A percentile compares a stretch with the other conserved stretches of the same genome.
phyloP scores from a whole-genome alignment of 2,113 vertebrate genomes.

The Larimichthys polyactis region DNA sequence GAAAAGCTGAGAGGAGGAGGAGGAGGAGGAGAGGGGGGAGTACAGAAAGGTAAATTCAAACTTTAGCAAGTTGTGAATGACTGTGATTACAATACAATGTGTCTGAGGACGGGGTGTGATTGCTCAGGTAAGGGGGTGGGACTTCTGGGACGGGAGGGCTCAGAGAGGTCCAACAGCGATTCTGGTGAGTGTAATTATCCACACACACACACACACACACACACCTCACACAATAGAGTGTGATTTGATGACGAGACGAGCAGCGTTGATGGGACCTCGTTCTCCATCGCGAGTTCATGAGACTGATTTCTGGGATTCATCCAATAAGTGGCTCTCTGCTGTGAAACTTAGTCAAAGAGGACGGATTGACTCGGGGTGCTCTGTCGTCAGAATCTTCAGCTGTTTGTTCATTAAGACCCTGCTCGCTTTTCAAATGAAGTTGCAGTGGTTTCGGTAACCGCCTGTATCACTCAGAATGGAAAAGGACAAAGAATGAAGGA shows the following conservation, averaged over 20 bases:
- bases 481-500: too few species aligned
- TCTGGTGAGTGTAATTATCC: slow-evolving; percentile 61
- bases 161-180: slow-evolving; percentile 29
- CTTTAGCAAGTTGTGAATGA: slow-evolving; percentile 70
- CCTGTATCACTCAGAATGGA: background rate
- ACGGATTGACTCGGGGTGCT: background rate
- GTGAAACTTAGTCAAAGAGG: too few species aligned
- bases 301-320: slow-evolving; percentile 13
- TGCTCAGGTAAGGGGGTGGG: slow-evolving; percentile 74
- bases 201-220: background rate
- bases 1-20: slow-evolving; percentile 20
- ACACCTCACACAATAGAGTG: slow-evolving; percentile 66
- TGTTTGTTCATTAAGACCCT: background rate
- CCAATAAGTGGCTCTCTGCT: background rate
- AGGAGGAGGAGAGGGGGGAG: background rate
- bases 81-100: slow-evolving; percentile 84
- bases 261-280: slow-evolving; percentile 18
- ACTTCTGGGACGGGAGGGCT: slow-evolving; percentile 27
- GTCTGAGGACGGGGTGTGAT: slow-evolving; percentile 80
- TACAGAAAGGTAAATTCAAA: slow-evolving; percentile 33
- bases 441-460: background rate
- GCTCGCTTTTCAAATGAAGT: background rate
- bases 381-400: background rate
- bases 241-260: slow-evolving; percentile 64
- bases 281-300: background rate